Evolutionary conservation across 1,140 invertebrate genomes (phyloP).

Genomic region (Apis dorsata): DNA sequence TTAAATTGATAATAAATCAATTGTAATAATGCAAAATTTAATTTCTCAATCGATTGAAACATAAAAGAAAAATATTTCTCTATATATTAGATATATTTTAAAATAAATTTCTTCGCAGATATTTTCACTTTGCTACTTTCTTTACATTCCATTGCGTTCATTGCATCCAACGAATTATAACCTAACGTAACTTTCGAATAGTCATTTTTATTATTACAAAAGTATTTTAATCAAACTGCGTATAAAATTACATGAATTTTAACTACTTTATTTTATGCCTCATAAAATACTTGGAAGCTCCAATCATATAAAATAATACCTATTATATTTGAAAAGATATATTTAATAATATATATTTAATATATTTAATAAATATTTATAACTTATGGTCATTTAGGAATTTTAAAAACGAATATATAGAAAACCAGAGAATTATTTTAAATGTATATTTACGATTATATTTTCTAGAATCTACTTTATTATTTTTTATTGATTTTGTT

Average conservation of each 20-base stretch:
- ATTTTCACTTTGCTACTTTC: background rate
- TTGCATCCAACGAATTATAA: background rate
- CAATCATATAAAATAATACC: conserved; percentile 12
- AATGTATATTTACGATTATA: too few relatives aligned
- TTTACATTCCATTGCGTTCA: background rate
- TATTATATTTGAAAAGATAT: background rate
- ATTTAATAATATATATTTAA: background rate
- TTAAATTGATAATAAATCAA: too few relatives aligned
- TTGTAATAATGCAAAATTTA: background rate
- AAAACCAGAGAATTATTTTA: background rate
- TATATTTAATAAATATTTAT: background rate
- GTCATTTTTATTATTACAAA: conserved; percentile 19
- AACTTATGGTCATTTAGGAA: background rate
- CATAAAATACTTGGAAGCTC: background rate
- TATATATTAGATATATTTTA: too few relatives aligned
- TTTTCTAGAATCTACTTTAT: background rate
- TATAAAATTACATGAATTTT: background rate
- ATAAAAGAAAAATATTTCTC: background rate
- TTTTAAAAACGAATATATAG: too few relatives aligned
- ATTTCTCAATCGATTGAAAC: background rate
- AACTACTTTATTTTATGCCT: conserved; percentile 19
- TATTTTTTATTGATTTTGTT: background rate
- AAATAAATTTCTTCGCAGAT: background rate
- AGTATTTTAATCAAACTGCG: background rate
- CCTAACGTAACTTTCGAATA: background rate